Percentiles rank a stretch among this genome's conserved stretches.
Evolutionary conservation across 2,888 invertebrate genomes (phyloP).

Genomic region (Aquatica leii): DNA sequence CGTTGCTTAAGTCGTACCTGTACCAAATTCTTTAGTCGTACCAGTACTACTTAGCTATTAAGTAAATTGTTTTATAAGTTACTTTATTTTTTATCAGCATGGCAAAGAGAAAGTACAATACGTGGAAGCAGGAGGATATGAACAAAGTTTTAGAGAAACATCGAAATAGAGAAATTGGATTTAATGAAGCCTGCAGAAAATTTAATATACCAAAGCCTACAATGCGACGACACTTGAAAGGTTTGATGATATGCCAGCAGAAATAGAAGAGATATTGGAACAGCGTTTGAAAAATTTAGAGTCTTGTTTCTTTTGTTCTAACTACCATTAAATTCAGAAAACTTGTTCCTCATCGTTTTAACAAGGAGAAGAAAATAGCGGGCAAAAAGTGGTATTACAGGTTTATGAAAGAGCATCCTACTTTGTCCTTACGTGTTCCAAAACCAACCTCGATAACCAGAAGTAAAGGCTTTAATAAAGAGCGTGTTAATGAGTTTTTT

Average conservation of each 20-base stretch:
- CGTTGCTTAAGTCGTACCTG: background rate
- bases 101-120: background rate
- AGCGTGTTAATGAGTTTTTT: conserved; percentile 42
- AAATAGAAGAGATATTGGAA: background rate
- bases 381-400: conserved; percentile 37
- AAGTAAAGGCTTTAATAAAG: conserved; percentile 42
- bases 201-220: conserved; percentile 2
- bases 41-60: background rate
- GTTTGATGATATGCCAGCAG: background rate
- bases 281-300: background rate
- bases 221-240: background rate
- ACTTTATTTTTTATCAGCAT: background rate
- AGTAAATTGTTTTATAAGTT: background rate
- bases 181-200: background rate
- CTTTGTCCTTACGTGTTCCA: conserved; percentile 37
- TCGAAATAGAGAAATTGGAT: background rate
- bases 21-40: background rate
- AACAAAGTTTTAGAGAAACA: background rate
- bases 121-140: conserved; percentile 7
- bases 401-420: conserved; percentile 37
- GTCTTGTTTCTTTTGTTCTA: background rate
- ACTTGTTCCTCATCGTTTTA: conserved; percentile 6
- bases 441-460: conserved; percentile 40
- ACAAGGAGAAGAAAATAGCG: conserved; percentile 21
- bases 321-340: background rate